Base-by-base conservation (phyloP, 2,113 vertebrate genomes). In the Meles meles region DNA sequence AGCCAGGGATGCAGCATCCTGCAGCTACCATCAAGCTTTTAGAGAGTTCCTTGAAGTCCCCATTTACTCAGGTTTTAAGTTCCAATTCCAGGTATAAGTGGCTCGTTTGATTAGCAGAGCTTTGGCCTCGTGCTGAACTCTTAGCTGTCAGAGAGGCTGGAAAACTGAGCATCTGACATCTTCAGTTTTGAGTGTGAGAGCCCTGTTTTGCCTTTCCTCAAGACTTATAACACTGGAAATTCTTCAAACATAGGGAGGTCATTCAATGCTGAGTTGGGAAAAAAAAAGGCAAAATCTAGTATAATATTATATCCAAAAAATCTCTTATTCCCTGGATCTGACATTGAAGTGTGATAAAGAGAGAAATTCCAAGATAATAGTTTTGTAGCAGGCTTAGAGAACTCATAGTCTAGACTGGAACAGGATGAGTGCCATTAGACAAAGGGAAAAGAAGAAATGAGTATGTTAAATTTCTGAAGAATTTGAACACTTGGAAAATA, bases 171-270 rank as follows among this genome's bases (percentile, higher is more conserved):
- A 52, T 20, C 25, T 76, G 79, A 80, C 55, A 55, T 92, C 72
- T 94, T 90, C 77, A 80, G 61, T 84, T 95, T 93, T 76, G 79
- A 90, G 29, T 23, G 44, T 93, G 52, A 67, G 65, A 85, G 87
- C 17, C 27, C 80, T 88, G 37, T 74, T 79, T 84, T 96, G 61
- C 55, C 47, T 74, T 23, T 79, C 57, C 84, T 82, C 81, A 67
- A 88, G 76, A 52, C 74, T 55, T 42, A n/a, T 20, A 90, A 79
- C 47, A 42, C 23, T 90, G 34, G 67, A 83, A 96, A 83, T 67
- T 72, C 76, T 90, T 90, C 76, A 81, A 42, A 92, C 12, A 87
- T 3, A 74, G 29, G 49, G 44, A 87, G 65, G 25, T 63, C 74
- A 91, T 69, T 93, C 72, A 82, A 29, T 14, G 7, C 42, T 39